Conservation (phyloP, 2,797 vertebrate species). For the Melopsittacus undulatus region DNA sequence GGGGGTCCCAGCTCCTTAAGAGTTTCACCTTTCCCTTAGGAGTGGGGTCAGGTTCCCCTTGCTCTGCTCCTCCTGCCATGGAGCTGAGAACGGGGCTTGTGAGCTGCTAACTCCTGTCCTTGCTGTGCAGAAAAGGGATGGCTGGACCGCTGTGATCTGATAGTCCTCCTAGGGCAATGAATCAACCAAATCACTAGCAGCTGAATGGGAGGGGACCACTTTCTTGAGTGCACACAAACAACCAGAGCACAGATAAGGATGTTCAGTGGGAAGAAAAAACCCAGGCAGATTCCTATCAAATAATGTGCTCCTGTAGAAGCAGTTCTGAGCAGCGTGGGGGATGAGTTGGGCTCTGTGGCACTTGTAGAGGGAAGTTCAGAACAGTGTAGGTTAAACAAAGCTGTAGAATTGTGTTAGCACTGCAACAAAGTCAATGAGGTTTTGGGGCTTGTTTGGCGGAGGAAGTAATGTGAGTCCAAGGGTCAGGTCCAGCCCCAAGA, state of each 20-base stretch:
- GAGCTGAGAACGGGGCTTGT: accelerated
- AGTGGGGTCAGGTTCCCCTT: accelerated
- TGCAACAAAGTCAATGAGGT: not conserved
- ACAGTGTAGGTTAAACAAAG: not conserved
- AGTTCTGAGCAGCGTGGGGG: not conserved
- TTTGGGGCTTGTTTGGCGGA: not conserved
- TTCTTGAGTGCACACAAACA: accelerated
- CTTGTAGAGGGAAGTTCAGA: not conserved
- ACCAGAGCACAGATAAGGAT: not conserved
- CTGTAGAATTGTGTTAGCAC: not conserved
- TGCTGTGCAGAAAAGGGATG: not conserved
- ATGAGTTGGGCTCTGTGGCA: not conserved
- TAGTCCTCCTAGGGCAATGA: accelerated
- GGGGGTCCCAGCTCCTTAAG: not conserved
- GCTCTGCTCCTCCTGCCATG: accelerated
- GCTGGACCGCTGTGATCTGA: not conserved
- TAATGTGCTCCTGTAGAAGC: not conserved
- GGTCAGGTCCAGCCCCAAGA: not conserved
- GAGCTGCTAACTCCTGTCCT: not conserved
- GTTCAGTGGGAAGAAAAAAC: not conserved
- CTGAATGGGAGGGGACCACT: not conserved
- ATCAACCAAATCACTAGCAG: accelerated
- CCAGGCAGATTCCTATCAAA: not conserved
- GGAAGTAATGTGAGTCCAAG: not conserved
- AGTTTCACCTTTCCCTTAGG: not conserved